Evolutionary conservation across 2,888 invertebrate species (phyloP).

Genomic region (Caenorhabditis sp.): DNA sequence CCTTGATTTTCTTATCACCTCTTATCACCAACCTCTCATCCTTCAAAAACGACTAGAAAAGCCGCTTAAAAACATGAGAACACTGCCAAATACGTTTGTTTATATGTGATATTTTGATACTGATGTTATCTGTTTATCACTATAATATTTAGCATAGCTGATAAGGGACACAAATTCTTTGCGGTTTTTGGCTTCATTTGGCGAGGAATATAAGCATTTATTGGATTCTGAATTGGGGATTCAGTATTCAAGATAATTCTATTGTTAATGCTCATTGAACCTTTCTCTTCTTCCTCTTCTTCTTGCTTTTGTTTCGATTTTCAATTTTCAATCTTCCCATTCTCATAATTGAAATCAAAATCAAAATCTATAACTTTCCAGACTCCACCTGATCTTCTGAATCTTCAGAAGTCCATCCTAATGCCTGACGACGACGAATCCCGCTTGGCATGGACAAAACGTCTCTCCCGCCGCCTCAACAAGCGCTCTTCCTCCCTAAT

Average conservation of each 20-base stretch:
- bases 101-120: no score
- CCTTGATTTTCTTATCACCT: not conserved
- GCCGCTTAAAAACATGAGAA: not conserved
- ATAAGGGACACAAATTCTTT: not conserved
- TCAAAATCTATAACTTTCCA: no score
- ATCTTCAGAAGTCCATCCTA: no score
- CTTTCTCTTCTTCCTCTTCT: no score
- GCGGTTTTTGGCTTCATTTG: not conserved
- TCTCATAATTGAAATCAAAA: no score
- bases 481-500: conserved; percentile 58
- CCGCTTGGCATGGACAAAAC: conserved; percentile 59
- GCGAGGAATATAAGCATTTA: no score
- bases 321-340: no score
- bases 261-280: no score
- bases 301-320: no score
- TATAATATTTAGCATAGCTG: no score
- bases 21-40: not conserved
- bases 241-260: no score
- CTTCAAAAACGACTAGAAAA: not conserved
- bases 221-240: not conserved
- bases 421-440: conserved; percentile 58
- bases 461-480: conserved; percentile 54
- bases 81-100: not conserved
- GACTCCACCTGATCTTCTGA: not conserved
- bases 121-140: no score